A percentile compares a stretch with the other conserved stretches of the same genome.
Evolutionary conservation across 2,888 invertebrate species (phyloP).

Genomic region (Eulithis testata): DNA sequence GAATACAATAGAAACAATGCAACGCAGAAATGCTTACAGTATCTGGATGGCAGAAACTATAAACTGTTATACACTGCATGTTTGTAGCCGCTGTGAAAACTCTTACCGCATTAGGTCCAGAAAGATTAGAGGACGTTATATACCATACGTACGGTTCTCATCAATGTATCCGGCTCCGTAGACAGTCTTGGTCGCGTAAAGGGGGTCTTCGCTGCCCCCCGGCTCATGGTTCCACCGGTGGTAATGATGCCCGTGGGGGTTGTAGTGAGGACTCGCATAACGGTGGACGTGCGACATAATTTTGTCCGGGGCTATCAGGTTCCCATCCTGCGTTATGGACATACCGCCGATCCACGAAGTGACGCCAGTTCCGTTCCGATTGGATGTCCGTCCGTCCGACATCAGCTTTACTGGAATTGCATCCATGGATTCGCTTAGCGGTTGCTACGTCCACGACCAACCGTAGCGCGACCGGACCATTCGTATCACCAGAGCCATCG

Average conservation of each 20-base stretch:
- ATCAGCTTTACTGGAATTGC: constrained; percentile 84
- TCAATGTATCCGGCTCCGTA: constrained; percentile 82
- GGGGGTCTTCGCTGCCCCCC: constrained; percentile 79
- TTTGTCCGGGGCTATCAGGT: constrained; percentile 81
- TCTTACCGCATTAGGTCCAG: constrained; percentile 28
- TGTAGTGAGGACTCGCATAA: constrained; percentile 81
- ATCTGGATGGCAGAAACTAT: background rate
- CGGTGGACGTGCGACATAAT: constrained; percentile 81
- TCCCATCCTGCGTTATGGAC: constrained; percentile 81
- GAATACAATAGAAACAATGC: constrained; percentile 1
- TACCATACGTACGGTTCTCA: constrained; percentile 82
- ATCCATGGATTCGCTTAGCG: constrained; percentile 82
- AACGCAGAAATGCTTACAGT: constrained; percentile 1
- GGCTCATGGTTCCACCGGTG: constrained; percentile 82
- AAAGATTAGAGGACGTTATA: constrained; percentile 53
- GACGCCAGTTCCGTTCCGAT: constrained; percentile 74
- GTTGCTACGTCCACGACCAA: constrained; percentile 69
- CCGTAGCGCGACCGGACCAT: constrained; percentile 72
- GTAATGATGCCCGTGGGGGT: constrained; percentile 79
- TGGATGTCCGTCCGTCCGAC: constrained; percentile 77
- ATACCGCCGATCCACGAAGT: constrained; percentile 83
- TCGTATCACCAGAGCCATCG: constrained; percentile 66
- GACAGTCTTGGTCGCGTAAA: constrained; percentile 84
- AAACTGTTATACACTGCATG: constrained; percentile 1
- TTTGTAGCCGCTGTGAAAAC: background rate